Evolutionary conservation across 37 sponge, comb jelly and placozoan species (phyloP), one percentile per base, ranked within the genome.

Genomic region (Corticium candelabrum): DNA sequence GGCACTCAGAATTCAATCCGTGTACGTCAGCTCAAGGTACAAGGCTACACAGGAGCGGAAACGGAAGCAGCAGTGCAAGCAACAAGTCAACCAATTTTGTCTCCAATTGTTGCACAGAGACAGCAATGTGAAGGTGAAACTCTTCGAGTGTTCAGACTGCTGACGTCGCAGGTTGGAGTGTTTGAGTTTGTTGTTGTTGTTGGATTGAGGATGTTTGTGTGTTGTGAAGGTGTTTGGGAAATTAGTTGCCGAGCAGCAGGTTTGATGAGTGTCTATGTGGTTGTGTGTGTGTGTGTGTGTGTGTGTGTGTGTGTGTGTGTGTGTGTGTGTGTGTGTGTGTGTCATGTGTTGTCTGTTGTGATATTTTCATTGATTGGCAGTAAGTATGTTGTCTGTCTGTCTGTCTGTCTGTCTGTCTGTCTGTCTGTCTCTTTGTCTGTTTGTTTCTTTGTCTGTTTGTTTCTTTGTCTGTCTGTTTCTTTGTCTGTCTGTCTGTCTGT

Each of bases 111-210:
- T 7, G 89, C 92, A 35, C 88, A 90, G 78, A 86, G 82, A 85
- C 78, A 86, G 77, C 76, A 80, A 38, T 94, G 95, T 75, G 89
- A 94, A 68, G 81, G 41, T 1, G 87, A 88, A 74, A 88, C 95
- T 33, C 86, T 94, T 70, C 82, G 88, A 56, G 84, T 94, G 35
- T 94, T 94, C 85, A 75, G 95, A 37, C 85, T 86, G 29, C 83
- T 94, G 37, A 94, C 95, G 2, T 94, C 95, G 41, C 91, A 94
- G 83, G 90, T 89, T 27, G 41, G 37, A 27, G 76, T 21, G 11
- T 43, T 43, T 5, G 11, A 43, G 11, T 21, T 5, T 21, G 11
- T 5, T 11, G 11, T 11, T 21, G 21, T 4, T 27, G n/a, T 21
- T 4, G n/a, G 73, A 32, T 4, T 30, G 21, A 27, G 7, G 73